Base-by-base conservation (phyloP, 1,140 invertebrate species). In the Dendrolimus punctatus region DNA sequence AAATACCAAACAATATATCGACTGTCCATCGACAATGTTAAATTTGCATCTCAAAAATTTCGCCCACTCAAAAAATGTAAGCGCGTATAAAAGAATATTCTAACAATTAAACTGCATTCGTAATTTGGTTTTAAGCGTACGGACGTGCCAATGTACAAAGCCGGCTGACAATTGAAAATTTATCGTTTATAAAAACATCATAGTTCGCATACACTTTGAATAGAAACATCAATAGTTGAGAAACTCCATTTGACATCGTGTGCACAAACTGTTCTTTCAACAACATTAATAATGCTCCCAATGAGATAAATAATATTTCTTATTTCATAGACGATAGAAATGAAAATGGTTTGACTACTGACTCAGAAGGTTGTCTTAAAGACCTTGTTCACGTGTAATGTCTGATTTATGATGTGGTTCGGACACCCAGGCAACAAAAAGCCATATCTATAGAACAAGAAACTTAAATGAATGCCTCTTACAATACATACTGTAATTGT, bases 321-420 rank as follows among this genome's bases (percentile, higher is more conserved):
- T 45, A 23, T 9, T 23, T 8, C 36, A 9, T n/a, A n/a, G 5
- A 41, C 0, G 38, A 40, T 71, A 76, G 51, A 49, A 60, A 60
- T 58, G 9, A 60, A 64, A 71, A 50, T 64, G 10, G 9, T 8
- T 42, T 39, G 36, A 51, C 48, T 48, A 8, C 4, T 7, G 8
- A 5, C 42, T 43, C 5, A 49, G 9, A 49, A 46, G 7, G 45
- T 39, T 37, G 3, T 37, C 36, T 56, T 48, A 43, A 43, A 43
- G 8, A 7, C 10, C 8, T 43, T 43, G 51, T 52, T 57, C 46
- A 39, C 49, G 56, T 53, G 55, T 73, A 68, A 68, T 60, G 55
- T 64, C 66, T 84, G 81, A 85, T 85, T 85, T 82, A 85, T 85
- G 79, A 76, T 76, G 73, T 72, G 73, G 74, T 76, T 71, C 71